Conservation (phyloP, 2,888 invertebrate species). For the Venusia cambrica region DNA sequence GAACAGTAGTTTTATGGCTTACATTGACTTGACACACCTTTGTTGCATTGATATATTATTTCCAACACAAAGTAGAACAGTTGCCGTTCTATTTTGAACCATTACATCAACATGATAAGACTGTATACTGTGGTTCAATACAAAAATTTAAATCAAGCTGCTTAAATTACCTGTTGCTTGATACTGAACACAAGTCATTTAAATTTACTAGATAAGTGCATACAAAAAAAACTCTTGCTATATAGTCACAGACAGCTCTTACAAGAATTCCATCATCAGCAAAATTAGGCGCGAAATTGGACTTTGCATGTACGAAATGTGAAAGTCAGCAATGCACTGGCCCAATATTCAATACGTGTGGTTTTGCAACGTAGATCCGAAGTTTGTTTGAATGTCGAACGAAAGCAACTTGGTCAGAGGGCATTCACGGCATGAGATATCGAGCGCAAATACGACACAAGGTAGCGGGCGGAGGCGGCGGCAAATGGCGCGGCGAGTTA, state of each 20-base stretch:
- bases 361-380: slow-evolving; percentile 43
- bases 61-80: too few species aligned
- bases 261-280: slow-evolving; percentile 36
- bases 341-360: slow-evolving; percentile 48
- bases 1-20: too few species aligned
- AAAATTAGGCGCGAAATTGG: slow-evolving; percentile 34
- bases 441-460: slow-evolving; percentile 41
- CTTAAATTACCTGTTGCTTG: slow-evolving; percentile 11
- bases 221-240: slow-evolving; percentile 24
- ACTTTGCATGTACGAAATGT: slow-evolving; percentile 38
- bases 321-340: slow-evolving; percentile 59
- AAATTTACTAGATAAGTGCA: slow-evolving; percentile 48
- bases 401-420: slow-evolving; percentile 38
- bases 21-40: slow-evolving; percentile 5
- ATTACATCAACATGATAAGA: slow-evolving; percentile 4
- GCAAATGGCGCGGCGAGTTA: slow-evolving; percentile 41
- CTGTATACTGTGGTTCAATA: neutral
- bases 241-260: slow-evolving; percentile 44
- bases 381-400: slow-evolving; percentile 14
- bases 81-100: slow-evolving; percentile 6
- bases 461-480: slow-evolving; percentile 42
- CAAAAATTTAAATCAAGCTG: slow-evolving; percentile 6
- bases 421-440: slow-evolving; percentile 46
- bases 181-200: slow-evolving; percentile 21
- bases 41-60: slow-evolving; percentile 4